Conservation (phyloP, 1,140 invertebrate species). For the Solen grandis region DNA sequence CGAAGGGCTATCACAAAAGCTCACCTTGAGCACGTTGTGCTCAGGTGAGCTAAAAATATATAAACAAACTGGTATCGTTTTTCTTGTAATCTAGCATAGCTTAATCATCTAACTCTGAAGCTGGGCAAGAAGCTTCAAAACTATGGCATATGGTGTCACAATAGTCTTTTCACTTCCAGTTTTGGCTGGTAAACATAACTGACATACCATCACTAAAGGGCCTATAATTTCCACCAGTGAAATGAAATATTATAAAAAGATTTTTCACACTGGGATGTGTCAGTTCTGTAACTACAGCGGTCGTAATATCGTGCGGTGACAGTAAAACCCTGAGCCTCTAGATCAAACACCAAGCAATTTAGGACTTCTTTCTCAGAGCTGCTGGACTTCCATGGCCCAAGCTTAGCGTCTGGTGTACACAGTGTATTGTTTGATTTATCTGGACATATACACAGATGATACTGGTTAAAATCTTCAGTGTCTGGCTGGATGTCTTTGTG, state of each 20-base stretch:
- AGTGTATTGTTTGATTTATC: slow-evolving; percentile 14
- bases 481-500: slow-evolving; percentile 51
- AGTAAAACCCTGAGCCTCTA: slow-evolving; percentile 60
- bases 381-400: slow-evolving; percentile 62
- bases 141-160: no score
- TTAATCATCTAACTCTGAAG: no score
- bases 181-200: no score
- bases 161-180: no score
- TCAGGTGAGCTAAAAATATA: no score
- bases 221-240: slow-evolving; percentile 70
- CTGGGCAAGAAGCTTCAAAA: no score
- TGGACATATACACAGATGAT: slow-evolving; percentile 51
- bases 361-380: slow-evolving; percentile 63
- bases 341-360: slow-evolving; percentile 62
- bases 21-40: no score
- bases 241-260: slow-evolving; percentile 58
- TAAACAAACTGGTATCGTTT: no score
- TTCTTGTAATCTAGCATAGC: no score
- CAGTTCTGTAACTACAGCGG: slow-evolving; percentile 59
- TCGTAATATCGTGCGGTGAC: slow-evolving; percentile 55
- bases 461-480: slow-evolving; percentile 55
- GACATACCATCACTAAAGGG: no score
- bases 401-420: slow-evolving; percentile 44
- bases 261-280: slow-evolving; percentile 56
- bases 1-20: no score